Percentiles rank a stretch among this genome's conserved stretches.
Evolutionary conservation across 2,113 vertebrate species (phyloP).

Genomic region (Psittacus erithacus): DNA sequence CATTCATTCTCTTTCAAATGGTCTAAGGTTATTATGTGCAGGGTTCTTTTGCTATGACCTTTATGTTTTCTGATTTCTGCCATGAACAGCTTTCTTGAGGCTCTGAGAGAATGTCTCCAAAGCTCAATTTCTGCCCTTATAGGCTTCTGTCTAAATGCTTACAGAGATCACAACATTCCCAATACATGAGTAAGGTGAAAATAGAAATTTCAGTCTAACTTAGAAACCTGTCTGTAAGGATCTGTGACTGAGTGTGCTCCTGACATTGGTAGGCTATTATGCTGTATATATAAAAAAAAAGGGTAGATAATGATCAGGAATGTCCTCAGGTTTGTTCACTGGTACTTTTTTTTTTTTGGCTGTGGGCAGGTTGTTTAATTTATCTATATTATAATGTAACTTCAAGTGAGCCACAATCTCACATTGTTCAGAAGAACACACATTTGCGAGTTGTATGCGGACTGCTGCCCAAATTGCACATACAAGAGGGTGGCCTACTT

Average conservation of each 20-base stretch:
- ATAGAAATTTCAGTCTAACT: neutral
- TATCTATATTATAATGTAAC: neutral
- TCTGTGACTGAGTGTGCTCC: neutral
- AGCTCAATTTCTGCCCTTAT: neutral
- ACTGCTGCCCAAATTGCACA: neutral
- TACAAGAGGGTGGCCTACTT: neutral
- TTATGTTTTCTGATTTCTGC: neutral
- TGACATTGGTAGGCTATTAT: neutral
- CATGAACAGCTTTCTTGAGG: neutral
- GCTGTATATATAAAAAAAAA: neutral
- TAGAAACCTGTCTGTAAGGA: neutral
- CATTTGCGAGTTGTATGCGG: neutral
- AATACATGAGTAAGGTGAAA: neutral
- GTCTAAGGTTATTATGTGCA: neutral
- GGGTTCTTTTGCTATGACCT: neutral
- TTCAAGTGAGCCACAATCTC: neutral
- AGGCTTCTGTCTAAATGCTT: neutral
- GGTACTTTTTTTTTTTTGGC: neutral
- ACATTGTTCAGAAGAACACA: neutral
- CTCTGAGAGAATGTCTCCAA: neutral
- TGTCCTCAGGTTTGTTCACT: neutral
- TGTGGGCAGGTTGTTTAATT: neutral
- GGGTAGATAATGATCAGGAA: neutral
- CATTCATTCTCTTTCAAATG: neutral
- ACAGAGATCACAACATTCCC: neutral